Conservation (phyloP, 1,140 invertebrate genomes). For the Drosophila kanapiae region DNA sequence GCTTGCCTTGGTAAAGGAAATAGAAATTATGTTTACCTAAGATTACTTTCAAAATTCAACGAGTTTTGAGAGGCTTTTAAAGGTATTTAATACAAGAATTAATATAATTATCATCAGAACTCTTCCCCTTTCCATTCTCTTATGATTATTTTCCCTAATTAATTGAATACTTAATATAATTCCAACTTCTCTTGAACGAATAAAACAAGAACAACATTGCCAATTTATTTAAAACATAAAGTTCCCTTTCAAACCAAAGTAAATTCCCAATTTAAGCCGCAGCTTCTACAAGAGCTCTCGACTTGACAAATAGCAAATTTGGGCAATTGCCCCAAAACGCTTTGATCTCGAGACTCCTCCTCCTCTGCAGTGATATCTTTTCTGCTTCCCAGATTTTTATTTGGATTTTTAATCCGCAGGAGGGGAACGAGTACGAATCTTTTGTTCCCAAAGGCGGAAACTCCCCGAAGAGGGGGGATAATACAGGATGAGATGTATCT, state of each 20-base stretch:
- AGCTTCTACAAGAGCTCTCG: constrained; percentile 1
- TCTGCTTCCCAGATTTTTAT: constrained; percentile 2
- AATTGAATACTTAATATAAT: constrained; percentile 4
- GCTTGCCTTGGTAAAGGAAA: neutral
- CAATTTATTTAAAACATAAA: constrained; percentile 18
- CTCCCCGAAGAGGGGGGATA: neutral
- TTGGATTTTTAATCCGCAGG: constrained; percentile 3
- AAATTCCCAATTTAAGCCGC: constrained; percentile 26
- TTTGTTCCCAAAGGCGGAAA: constrained; percentile 34
- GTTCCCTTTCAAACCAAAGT: constrained; percentile 2
- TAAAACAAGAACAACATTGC: neutral
- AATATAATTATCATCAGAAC: no score
- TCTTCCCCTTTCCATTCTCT: neutral
- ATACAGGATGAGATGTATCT: constrained; percentile 7
- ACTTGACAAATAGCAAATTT: constrained; percentile 41
- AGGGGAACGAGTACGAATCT: neutral
- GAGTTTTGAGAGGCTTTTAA: neutral
- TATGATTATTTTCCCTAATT: constrained; percentile 3
- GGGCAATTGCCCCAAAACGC: constrained; percentile 21
- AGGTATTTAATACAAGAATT: neutral
- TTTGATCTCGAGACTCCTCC: constrained; percentile 22
- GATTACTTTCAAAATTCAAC: neutral
- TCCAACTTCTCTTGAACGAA: neutral
- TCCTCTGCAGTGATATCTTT: neutral
- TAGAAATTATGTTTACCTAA: neutral